Base-by-base conservation (phyloP, 2,113 vertebrate species). In the Strigops habroptila region DNA sequence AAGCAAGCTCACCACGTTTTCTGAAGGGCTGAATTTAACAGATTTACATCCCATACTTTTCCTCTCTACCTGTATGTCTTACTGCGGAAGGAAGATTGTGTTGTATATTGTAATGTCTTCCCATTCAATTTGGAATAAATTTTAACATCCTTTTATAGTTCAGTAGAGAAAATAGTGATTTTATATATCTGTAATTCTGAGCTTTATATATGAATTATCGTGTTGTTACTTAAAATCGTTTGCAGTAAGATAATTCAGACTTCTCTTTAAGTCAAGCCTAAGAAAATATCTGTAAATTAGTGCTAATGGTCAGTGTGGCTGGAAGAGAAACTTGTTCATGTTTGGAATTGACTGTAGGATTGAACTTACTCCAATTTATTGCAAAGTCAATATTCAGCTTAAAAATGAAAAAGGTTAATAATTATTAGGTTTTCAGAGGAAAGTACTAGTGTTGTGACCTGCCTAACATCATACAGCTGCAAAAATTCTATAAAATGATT, bases 321-420 rank as follows among this genome's bases (percentile, higher is more conserved):
- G 86, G 91, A 51, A 96, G 88, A 93, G 95, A 91, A 96, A 96
- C 82, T 91, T 91, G 96, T 97, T 97, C 94, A 94, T 91, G 96
- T 97, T 98, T 97, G 93, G 96, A 97, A 97, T 96, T 97, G 96
- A 97, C 90, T 96, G 78, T 86, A 74, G 91, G 90, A 96, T 94
- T 97, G 96, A 97, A 96, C 93, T 97, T 95, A 76, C 43, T 95
- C 83, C 97, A 96, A 97, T 98, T 98, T 98, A 98, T 98, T 97
- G 96, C 85, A 96, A 97, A 98, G 97, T 98, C 98, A 98, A 98
- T 98, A 98, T 92, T 96, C 96, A 96, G 86, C 91, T 98, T 97
- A 97, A 97, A 97, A 98, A 97, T 97, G 96, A 97, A 98, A 98
- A 98, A 98, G 97, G 97, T 97, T 97, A 97, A 96, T 98, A 98